Percentiles rank a stretch among this genome's conserved stretches.
phyloP scores from a whole-genome alignment of 30 jellyfish, hydroid and myxozoan genomes.

The Turritopsis dohrnii region DNA sequence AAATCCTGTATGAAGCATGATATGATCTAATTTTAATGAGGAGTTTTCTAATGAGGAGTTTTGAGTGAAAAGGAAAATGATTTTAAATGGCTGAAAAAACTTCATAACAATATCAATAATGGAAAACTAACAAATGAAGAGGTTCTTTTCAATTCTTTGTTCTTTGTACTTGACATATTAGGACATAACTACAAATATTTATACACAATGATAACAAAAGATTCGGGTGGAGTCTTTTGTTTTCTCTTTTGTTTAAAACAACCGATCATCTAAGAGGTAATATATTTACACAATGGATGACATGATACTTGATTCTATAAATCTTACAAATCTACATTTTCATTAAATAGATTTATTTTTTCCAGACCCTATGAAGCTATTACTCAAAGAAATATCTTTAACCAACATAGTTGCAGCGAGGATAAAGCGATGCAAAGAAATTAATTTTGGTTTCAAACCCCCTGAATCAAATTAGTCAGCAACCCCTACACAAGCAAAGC shows the following conservation, averaged over 20 bases:
- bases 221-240: neutral
- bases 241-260: neutral
- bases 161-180: neutral
- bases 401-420: neutral
- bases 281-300: neutral
- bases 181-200: slow-evolving; percentile 12
- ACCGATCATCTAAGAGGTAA: neutral
- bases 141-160: neutral
- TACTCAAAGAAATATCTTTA: neutral
- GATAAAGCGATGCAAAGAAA: neutral
- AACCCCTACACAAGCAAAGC: neutral
- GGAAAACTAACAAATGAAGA: too few species aligned
- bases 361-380: neutral
- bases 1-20: too few species aligned
- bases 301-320: neutral
- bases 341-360: neutral
- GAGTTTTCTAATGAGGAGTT: too few species aligned
- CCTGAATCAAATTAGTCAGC: neutral
- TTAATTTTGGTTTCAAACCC: neutral
- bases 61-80: too few species aligned
- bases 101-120: too few species aligned
- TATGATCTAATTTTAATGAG: too few species aligned
- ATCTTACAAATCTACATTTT: neutral
- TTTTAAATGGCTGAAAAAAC: too few species aligned
- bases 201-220: slow-evolving; percentile 7